phyloP scores from a whole-genome alignment of 2,888 invertebrate species.

The Sceliomorpha sp. region DNA sequence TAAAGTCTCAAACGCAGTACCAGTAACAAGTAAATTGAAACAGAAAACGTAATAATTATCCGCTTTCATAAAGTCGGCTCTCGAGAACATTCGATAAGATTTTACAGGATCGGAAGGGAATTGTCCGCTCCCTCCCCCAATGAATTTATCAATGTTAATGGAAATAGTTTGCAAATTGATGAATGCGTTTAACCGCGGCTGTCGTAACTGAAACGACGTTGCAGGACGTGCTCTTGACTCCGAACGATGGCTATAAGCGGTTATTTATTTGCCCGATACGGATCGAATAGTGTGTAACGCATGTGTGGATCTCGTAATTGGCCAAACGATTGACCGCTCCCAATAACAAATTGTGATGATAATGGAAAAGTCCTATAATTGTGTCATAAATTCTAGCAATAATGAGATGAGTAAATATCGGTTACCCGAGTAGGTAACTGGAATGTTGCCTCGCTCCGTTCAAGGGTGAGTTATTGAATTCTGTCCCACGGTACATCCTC shows the following conservation, averaged over 20 bases:
- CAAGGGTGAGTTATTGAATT: slow-evolving; percentile 63
- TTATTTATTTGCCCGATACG: slow-evolving; percentile 62
- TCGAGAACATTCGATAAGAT: not conserved
- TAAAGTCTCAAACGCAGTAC: too few relatives aligned
- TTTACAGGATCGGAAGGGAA: slow-evolving; percentile 18
- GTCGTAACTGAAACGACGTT: not conserved
- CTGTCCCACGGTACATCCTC: slow-evolving; percentile 39
- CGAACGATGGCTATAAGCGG: slow-evolving; percentile 18
- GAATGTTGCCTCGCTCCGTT: slow-evolving; percentile 8
- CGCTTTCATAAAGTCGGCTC: too few relatives aligned
- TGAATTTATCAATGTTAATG: slow-evolving; percentile 70
- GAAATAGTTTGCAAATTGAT: slow-evolving; percentile 66
- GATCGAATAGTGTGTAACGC: slow-evolving; percentile 58
- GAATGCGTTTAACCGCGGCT: slow-evolving; percentile 56
- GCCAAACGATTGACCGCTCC: slow-evolving; percentile 58
- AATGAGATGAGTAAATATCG: slow-evolving; percentile 71
- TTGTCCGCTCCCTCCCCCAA: slow-evolving; percentile 56
- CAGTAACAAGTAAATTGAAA: too few relatives aligned
- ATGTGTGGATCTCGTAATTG: slow-evolving; percentile 66
- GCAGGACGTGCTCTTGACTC: slow-evolving; percentile 10
- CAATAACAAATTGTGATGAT: slow-evolving; percentile 41
- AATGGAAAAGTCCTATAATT: slow-evolving; percentile 35
- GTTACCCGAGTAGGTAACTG: slow-evolving; percentile 65
- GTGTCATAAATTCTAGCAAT: slow-evolving; percentile 68
- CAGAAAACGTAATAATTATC: too few relatives aligned